phyloP scores from a whole-genome alignment of 2,888 invertebrate species.

The Nebria salina region DNA sequence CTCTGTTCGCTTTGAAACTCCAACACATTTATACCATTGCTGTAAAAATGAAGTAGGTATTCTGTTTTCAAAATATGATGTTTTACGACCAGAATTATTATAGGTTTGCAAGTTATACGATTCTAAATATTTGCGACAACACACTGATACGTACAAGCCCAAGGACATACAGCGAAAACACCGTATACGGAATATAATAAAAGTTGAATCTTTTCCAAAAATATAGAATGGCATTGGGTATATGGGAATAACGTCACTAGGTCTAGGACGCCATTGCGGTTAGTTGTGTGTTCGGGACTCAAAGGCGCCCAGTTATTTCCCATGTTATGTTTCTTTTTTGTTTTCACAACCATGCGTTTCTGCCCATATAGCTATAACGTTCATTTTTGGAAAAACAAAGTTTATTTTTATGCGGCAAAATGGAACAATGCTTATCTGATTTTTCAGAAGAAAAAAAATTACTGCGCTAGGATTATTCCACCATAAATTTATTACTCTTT shows the following conservation, averaged over 20 bases:
- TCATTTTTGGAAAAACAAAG: neutral
- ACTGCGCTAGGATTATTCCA: neutral
- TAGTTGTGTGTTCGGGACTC: constrained; percentile 12
- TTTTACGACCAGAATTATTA: neutral
- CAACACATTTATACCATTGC: neutral
- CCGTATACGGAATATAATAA: constrained; percentile 20
- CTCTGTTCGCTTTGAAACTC: neutral
- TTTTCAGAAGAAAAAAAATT: neutral
- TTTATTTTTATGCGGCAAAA: constrained; percentile 11
- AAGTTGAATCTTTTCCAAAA: constrained; percentile 39
- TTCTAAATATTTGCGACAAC: neutral
- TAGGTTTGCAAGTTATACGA: neutral
- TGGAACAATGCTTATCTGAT: constrained; percentile 6
- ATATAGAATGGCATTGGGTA: constrained; percentile 2
- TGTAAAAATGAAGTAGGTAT: too few species aligned
- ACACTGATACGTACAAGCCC: neutral
- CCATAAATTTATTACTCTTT: neutral
- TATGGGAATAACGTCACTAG: constrained; percentile 22
- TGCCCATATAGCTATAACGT: constrained; percentile 6
- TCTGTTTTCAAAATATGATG: neutral
- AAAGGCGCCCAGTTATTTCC: constrained; percentile 19
- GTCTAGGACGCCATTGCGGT: constrained; percentile 23
- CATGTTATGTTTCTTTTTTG: constrained; percentile 21
- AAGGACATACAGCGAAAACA: neutral
- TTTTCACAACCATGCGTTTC: constrained; percentile 4